These are phyloP conservation scores for Nibea albiflora DNA, from an alignment of 2,113 vertebrate species.

Conservation along the genomic window DNA sequence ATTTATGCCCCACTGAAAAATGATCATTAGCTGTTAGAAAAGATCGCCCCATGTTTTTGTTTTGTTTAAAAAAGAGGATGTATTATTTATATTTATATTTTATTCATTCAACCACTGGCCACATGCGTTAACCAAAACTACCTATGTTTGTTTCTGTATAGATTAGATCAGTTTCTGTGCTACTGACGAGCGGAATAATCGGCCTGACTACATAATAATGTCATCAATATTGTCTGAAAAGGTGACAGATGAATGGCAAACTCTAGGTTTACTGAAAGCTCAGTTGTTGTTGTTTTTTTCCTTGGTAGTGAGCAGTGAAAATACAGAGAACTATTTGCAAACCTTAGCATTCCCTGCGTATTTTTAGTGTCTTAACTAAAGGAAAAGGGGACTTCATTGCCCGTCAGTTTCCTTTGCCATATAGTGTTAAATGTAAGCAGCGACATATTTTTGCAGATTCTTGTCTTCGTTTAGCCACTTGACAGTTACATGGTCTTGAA, in stretches of 20 bases:
- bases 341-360: slow-evolving; percentile 94
- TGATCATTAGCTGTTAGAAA: slow-evolving; percentile 50
- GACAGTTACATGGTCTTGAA: slow-evolving; percentile 78
- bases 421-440: slow-evolving; percentile 90
- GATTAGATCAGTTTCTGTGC: slow-evolving; percentile 50
- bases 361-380: slow-evolving; percentile 97
- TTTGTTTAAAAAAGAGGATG: slow-evolving; percentile 48
- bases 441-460: slow-evolving; percentile 85
- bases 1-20: slow-evolving; percentile 61
- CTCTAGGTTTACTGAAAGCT: slow-evolving; percentile 83
- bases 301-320: slow-evolving; percentile 85
- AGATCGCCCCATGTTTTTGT: slow-evolving; percentile 31
- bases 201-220: background rate
- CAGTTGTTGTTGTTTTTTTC: slow-evolving; percentile 44
- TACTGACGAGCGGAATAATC: slow-evolving; percentile 38
- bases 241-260: slow-evolving; percentile 72
- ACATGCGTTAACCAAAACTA: slow-evolving; percentile 76
- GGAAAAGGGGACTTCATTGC: slow-evolving; percentile 84
- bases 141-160: slow-evolving; percentile 68
- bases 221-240: slow-evolving; percentile 7
- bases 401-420: slow-evolving; percentile 89
- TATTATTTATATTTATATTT: slow-evolving; percentile 84
- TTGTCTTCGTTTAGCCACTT: slow-evolving; percentile 84
- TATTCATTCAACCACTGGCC: slow-evolving; percentile 70
- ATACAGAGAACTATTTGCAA: slow-evolving; percentile 86